Percentiles rank a stretch among this genome's conserved stretches.
phyloP scores from a whole-genome alignment of 2,113 vertebrate genomes.

The Anarrhichthys ocellatus region DNA sequence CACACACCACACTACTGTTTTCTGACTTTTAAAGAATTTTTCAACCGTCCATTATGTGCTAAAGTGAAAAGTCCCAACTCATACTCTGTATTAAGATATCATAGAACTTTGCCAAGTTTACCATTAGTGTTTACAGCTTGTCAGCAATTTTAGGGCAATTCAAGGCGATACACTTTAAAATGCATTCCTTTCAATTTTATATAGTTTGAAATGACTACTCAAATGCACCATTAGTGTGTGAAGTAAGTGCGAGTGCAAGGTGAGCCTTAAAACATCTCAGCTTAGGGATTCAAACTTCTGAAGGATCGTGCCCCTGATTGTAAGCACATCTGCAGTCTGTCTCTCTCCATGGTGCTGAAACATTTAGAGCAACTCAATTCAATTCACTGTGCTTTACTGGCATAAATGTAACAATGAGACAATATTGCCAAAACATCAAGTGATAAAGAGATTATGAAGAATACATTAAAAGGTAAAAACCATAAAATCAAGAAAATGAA shows the following conservation, averaged over 20 bases:
- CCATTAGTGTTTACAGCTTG: not conserved
- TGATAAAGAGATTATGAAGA: not conserved
- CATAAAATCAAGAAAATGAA: not conserved
- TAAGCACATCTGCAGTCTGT: not conserved
- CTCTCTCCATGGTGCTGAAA: not conserved
- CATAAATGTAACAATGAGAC: not conserved
- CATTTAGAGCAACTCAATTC: not conserved
- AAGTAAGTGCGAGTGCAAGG: not conserved
- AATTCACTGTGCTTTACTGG: not conserved
- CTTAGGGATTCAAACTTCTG: not conserved
- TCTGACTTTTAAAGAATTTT: not conserved
- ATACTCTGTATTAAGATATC: too few relatives aligned
- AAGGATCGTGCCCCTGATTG: not conserved
- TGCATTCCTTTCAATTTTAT: not conserved
- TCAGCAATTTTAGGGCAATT: not conserved
- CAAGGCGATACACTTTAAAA: not conserved
- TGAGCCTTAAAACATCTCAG: not conserved
- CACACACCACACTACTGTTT: not conserved
- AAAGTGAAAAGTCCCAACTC: not conserved
- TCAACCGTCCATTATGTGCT: not conserved
- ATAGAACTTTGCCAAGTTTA: not conserved
- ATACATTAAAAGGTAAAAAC: not conserved
- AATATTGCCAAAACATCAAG: not conserved
- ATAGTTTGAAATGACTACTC: not conserved
- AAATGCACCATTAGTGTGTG: not conserved